phyloP scores from a whole-genome alignment of 2,888 invertebrate species.

The Drosophila trichaetosa region DNA sequence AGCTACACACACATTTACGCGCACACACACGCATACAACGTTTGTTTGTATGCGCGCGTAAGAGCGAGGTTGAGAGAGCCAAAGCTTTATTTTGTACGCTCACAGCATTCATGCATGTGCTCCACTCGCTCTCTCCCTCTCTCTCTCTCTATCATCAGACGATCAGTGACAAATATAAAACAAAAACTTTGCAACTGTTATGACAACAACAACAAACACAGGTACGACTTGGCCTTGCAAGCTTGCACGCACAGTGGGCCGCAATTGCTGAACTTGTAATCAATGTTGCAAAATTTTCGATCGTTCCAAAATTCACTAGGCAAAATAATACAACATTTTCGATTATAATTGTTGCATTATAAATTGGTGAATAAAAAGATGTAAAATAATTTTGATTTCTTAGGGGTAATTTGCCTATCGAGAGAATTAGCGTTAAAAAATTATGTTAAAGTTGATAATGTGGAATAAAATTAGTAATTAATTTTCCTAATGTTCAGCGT shows the following conservation, averaged over 20 bases:
- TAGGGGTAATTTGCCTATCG: not conserved
- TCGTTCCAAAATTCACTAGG: not conserved
- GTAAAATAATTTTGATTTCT: not conserved
- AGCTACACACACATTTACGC: constrained; percentile 2
- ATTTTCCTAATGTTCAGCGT: not conserved
- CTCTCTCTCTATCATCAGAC: not conserved
- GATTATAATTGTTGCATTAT: not conserved
- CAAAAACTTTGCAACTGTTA: constrained; percentile 30
- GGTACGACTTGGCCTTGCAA: constrained; percentile 37
- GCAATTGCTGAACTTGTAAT: not conserved
- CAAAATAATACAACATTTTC: not conserved
- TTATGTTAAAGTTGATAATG: not conserved
- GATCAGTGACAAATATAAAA: constrained; percentile 20
- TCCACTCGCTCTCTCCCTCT: not conserved
- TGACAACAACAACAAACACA: constrained; percentile 15
- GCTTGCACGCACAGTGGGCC: constrained; percentile 39
- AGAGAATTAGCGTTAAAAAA: not conserved
- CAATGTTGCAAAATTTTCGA: not conserved
- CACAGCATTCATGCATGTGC: constrained; percentile 8
- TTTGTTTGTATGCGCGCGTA: not conserved
- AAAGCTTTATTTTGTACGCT: not conserved
- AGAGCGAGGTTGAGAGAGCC: not conserved
- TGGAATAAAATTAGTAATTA: not conserved
- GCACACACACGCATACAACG: not conserved
- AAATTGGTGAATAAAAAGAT: not conserved